phyloP scores from a whole-genome alignment of 1,140 invertebrate species.

The Bombus huntii region DNA sequence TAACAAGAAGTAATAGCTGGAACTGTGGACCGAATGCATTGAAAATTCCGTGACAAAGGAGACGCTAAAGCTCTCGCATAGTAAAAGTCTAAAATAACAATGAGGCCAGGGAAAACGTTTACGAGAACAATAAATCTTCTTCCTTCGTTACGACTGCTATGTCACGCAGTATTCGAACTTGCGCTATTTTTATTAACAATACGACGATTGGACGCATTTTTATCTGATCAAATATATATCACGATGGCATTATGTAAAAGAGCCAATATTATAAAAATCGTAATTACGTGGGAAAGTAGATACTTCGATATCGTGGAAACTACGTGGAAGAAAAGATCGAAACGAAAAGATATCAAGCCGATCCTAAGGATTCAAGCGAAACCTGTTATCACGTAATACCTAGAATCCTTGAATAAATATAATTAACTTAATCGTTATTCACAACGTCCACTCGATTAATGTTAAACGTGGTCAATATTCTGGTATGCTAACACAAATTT shows the following conservation, averaged over 20 bases:
- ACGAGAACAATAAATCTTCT: conserved; percentile 24
- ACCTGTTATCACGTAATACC: not conserved
- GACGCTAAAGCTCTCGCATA: not conserved
- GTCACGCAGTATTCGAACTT: not conserved
- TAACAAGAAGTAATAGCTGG: not conserved
- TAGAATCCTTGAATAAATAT: not conserved
- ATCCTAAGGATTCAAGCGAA: not conserved
- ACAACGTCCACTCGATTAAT: not conserved
- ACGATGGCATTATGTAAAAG: not conserved
- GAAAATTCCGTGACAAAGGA: not conserved
- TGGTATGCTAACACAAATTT: not conserved
- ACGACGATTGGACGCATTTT: conserved; percentile 14
- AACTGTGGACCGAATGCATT: not conserved
- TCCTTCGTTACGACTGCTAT: conserved; percentile 4
- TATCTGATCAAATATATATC: not conserved
- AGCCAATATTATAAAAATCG: not conserved
- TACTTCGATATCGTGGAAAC: too few relatives aligned
- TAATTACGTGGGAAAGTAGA: not conserved
- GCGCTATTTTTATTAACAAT: too few relatives aligned
- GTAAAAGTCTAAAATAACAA: not conserved
- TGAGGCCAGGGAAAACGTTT: conserved; percentile 2
- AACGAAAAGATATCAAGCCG: too few relatives aligned
- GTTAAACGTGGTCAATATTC: not conserved
- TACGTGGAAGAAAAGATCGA: too few relatives aligned
- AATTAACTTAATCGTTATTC: not conserved